Evolutionary conservation across 2,113 vertebrate genomes (phyloP), one percentile per base, ranked within the genome.

Genomic region (Pionites leucogaster): DNA sequence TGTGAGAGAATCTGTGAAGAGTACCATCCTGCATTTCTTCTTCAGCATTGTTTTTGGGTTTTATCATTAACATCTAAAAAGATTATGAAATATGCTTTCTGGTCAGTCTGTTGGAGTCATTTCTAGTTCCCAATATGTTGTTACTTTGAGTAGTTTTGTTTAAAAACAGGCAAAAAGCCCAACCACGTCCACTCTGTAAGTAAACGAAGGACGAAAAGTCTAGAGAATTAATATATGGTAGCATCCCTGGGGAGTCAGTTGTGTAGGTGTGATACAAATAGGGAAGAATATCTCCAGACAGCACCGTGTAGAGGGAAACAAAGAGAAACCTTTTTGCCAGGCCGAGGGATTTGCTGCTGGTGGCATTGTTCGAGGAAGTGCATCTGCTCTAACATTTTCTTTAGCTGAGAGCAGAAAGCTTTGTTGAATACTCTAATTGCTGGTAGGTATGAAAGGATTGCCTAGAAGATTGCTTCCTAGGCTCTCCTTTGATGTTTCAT

Each of bases 361-460:
- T 57, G 57, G 31, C 72, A 75, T 96, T 94, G 92, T 93, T 94
- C 0, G 0, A n/a, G 60, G 72, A 81, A 69, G 29, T 31, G 72
- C 83, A 81, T 80, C 91, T 92, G 82, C 80, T 86, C 55, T 20
- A 70, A 63, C n/a, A 6, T 82, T 88, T 80, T 68, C 88, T 93
- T 83, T 19, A 4, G 46, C 80, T 93, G 35, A 41, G 81, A 94
- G 72, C 91, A 86, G 68, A 24, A 68, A 82, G 88, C 71, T 72
- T 81, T 95, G 80, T 90, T 91, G 88, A 92, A 81, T 81, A 83
- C 83, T 94, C 64, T 96, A 92, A 96, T 96, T 97, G 95, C 91
- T 91, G 76, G 72, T 84, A 91, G 96, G 92, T 86, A 97, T 95
- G 95, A 95, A 95, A 97, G 94, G 94, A 78, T 95, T 84, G 83